Base-by-base conservation (phyloP, 2,888 invertebrate genomes). In the Calliopum simillimum region DNA sequence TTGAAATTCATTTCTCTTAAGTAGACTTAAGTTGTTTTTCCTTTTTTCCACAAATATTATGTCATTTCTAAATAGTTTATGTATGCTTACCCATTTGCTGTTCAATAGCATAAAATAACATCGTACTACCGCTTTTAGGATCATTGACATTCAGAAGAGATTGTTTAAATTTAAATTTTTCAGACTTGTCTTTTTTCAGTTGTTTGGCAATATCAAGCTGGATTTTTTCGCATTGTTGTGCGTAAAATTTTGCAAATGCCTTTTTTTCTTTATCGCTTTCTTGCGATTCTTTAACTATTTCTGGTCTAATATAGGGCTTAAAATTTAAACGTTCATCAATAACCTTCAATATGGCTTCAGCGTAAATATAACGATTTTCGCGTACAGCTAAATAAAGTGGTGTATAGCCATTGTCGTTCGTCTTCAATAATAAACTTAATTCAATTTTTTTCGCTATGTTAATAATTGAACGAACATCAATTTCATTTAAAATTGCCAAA, bases 391-490 rank as follows among this genome's bases (percentile, higher is more conserved):
- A 65, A 49, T 85, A 86, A 1, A 85, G 43, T 0, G 80, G 79
- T 1, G 85, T 82, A 25, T 84, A 79, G 2, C 85, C 85, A 68
- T 82, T 82, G 69, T 86, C 80, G 46, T 86, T 86, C 12, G 71
- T 73, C 33, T 75, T 69, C 11, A 79, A 69, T 1, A 86, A 64
- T 43, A 81, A 63, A 58, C 80, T 74, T 11, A 82, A 74, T 51
- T 83, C 81, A 3, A 85, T 75, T 3, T 69, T 62, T 3, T 75
- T 68, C 75, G 84, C 75, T 6, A 86, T 71, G 4, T 76, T 70
- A 11, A 74, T 73, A 25, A 85, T 66, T 1, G 81, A 78, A 49
- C 79, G 70, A 2, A 78, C 16, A 13, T 77, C 73, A 8, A 77
- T 71, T 41, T 83, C 78, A 71, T 85, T 79, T 0, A 79, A 71